Conservation (phyloP, 2,113 vertebrate species). For the Nesospiza acunhae region DNA sequence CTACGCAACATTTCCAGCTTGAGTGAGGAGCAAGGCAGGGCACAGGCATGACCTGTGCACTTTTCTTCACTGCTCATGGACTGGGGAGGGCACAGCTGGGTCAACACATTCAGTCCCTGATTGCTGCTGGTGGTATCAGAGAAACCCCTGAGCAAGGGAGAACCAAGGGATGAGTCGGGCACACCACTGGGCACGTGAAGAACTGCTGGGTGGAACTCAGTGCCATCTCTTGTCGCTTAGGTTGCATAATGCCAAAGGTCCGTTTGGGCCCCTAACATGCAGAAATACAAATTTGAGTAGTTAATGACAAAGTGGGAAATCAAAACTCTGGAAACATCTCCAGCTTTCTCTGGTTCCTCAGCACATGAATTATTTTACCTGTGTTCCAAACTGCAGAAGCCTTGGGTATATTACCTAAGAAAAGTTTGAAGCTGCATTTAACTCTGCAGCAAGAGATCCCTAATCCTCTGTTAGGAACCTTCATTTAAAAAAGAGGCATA, state of each 20-base stretch:
- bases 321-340: neutral
- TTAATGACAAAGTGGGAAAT: neutral
- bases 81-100: neutral
- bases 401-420: neutral
- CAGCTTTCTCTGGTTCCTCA: neutral
- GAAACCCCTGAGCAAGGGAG: neutral
- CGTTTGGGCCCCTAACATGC: neutral
- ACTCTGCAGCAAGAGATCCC: neutral
- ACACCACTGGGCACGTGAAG: neutral
- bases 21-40: neutral
- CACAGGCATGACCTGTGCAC: neutral
- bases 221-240: neutral
- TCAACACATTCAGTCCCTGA: rapidly evolving
- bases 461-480: neutral
- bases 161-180: neutral
- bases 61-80: neutral
- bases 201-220: neutral
- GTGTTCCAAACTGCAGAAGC: neutral
- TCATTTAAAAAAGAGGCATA: neutral
- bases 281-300: neutral
- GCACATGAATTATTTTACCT: neutral
- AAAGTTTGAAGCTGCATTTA: neutral
- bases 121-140: neutral
- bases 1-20: neutral
- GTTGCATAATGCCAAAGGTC: neutral